Base-by-base conservation (phyloP, 2,888 invertebrate species). In the Orthosia cruda region DNA sequence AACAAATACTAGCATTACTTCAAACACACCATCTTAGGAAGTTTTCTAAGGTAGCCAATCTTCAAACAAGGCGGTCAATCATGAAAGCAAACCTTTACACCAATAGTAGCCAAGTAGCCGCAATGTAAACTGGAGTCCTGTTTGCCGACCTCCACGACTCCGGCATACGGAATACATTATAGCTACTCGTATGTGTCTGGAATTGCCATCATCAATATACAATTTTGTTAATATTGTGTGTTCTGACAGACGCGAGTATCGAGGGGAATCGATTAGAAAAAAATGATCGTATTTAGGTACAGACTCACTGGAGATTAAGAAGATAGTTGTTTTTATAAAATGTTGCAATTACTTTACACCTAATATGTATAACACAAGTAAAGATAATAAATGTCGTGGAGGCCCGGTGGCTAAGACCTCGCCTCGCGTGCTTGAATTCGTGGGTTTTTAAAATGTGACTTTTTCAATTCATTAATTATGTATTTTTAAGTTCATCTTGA, bases 91-190 rank as follows among this genome's bases (percentile, higher is more conserved):
- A 78, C 63, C 74, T 80, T 67, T 74, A 26, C 66, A 50, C 65
- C 73, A 32, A 61, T 74, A 65, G 77, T 81, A 81, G 40, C 40
- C 40, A 40, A 40, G 74, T 74, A 74, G 69, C 40, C n/a, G 26
- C 64, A 63, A 57, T 76, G 79, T 74, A 75, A 80, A 84, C 77
- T 73, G 82, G 71, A 79, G 77, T 83, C 50, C 73, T 81, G 80
- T 82, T 81, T 77, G 71, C 83, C 64, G 40, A 77, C 80, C 71
- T 72, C 62, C 74, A 73, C 74, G 76, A 49, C 66, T 71, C 62
- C 72, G 72, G 79, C 78, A 81, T 72, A 87, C 82, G 70, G 83
- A 84, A 88, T 88, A 80, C 78, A 75, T 84, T 83, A 83, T 61
- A 66, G 55, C 20, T 75, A 12, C 4, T 32, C 18, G 52, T 54